Conservation (phyloP, 2,888 invertebrate genomes). For the Thyatira batis region DNA sequence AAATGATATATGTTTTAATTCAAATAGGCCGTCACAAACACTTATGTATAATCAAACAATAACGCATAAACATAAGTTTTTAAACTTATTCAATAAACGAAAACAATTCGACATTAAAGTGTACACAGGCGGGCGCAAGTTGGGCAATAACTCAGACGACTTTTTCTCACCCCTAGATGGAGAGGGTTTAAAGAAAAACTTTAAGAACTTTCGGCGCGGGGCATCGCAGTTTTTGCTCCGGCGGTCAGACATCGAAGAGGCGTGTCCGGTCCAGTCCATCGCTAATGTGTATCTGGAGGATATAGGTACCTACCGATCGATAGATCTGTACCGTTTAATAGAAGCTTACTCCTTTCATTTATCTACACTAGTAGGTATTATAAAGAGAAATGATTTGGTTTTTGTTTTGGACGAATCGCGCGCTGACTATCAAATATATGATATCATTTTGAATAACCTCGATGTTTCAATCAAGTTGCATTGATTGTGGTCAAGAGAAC, state of each 20-base stretch:
- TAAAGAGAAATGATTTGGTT: no score
- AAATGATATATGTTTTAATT: no score
- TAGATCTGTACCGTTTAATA: slow-evolving; percentile 4
- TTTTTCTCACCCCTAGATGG: neutral
- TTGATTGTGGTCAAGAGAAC: no score
- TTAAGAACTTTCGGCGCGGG: slow-evolving; percentile 11
- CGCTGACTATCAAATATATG: no score
- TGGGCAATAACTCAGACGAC: neutral
- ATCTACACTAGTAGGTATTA: no score
- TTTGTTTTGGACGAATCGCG: no score
- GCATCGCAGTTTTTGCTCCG: slow-evolving; percentile 35
- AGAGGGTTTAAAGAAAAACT: slow-evolving; percentile 22
- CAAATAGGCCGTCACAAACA: no score
- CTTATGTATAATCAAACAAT: no score
- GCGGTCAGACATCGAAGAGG: slow-evolving; percentile 42
- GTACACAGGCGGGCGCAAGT: neutral
- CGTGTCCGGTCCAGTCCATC: slow-evolving; percentile 33
- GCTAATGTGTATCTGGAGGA: slow-evolving; percentile 14
- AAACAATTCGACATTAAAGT: neutral
- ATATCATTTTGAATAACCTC: no score
- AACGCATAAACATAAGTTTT: neutral
- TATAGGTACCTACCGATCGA: slow-evolving; percentile 24
- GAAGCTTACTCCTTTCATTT: no score
- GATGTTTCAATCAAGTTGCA: no score
- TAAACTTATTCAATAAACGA: neutral